These are phyloP conservation scores for Lordiphosa clarofinis DNA, from an alignment of 1,140 invertebrate species.

Conservation along the genomic window DNA sequence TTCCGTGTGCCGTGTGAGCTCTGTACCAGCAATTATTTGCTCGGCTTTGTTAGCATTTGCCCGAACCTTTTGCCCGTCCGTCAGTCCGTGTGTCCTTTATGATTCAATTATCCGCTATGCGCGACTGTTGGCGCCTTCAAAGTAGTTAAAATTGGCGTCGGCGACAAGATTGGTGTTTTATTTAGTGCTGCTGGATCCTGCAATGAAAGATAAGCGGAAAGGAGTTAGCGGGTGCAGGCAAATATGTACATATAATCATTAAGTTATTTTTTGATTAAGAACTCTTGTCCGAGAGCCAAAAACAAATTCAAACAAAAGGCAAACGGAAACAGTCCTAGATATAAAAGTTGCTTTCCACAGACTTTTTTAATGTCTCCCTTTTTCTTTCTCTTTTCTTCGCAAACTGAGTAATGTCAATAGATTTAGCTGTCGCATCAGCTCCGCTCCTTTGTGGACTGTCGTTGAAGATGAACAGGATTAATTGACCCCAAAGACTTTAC, in stretches of 20 bases:
- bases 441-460: no score
- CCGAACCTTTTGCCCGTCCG: conserved; percentile 23
- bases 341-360: conserved; percentile 3
- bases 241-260: conserved; percentile 74
- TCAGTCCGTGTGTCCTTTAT: conserved; percentile 45
- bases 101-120: conserved; percentile 70
- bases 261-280: conserved; percentile 74
- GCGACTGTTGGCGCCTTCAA: conserved; percentile 49
- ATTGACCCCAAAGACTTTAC: no score
- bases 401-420: no score
- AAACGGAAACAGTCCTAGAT: conserved; percentile 10
- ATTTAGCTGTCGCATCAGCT: no score
- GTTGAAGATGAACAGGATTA: no score
- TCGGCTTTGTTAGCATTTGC: conserved; percentile 68
- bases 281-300: conserved; percentile 49
- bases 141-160: conserved; percentile 65
- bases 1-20: conserved; percentile 21
- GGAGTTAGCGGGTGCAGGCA: conserved; percentile 49
- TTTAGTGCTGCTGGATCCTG: conserved; percentile 26
- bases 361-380: no score
- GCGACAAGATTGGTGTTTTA: conserved; percentile 28
- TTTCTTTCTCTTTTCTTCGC: no score
- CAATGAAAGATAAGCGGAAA: conserved; percentile 24
- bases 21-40: conserved; percentile 62
- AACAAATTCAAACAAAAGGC: conserved; percentile 20